Evolutionary conservation across 2,113 vertebrate species (phyloP).

Genomic region (Pelecanoides urinatrix): DNA sequence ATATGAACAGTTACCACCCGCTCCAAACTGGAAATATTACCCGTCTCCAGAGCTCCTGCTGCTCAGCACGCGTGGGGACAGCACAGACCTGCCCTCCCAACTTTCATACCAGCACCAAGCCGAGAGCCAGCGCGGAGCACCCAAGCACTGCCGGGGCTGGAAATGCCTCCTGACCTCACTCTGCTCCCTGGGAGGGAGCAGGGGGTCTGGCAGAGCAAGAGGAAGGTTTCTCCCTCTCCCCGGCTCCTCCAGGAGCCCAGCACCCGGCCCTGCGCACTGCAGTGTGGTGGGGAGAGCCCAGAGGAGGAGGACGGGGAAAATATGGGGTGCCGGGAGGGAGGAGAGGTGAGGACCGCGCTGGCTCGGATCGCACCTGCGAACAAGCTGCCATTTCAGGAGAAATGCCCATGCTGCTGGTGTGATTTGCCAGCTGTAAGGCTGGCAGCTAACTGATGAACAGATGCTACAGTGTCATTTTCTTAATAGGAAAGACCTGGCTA

Average conservation of each 20-base stretch:
- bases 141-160: background rate
- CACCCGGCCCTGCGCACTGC: rapidly evolving
- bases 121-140: background rate
- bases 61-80: background rate
- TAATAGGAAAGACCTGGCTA: background rate
- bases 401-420: background rate
- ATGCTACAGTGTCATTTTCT: background rate
- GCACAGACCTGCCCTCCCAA: background rate
- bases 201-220: background rate
- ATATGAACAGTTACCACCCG: slow-evolving; percentile 57
- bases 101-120: background rate
- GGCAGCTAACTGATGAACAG: background rate
- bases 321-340: background rate
- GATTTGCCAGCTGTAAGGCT: background rate
- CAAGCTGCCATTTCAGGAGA: background rate
- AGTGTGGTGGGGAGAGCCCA: background rate
- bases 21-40: slow-evolving; percentile 39
- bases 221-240: background rate
- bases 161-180: background rate
- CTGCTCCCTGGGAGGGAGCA: background rate
- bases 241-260: background rate
- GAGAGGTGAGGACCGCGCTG: rapidly evolving
- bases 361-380: rapidly evolving
- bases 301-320: background rate
- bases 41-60: background rate